Percentiles rank a stretch among this genome's conserved stretches.
phyloP scores from a whole-genome alignment of 2,888 invertebrate species.

The Ischnus inquisitorius region DNA sequence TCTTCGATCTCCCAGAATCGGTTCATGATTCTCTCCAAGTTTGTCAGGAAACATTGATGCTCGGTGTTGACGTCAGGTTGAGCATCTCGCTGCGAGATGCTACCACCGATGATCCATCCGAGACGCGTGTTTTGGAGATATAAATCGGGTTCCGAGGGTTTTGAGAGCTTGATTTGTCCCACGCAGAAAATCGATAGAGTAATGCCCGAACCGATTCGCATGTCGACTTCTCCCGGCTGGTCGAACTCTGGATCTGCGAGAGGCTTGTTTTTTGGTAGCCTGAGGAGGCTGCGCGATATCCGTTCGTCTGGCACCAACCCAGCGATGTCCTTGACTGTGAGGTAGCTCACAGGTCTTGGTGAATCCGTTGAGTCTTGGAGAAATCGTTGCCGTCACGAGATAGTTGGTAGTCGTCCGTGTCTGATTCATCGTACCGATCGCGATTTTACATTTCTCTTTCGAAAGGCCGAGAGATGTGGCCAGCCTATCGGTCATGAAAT shows the following conservation, averaged over 20 bases:
- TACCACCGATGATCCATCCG: slow-evolving; percentile 66
- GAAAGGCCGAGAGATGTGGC: slow-evolving; percentile 26
- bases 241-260: slow-evolving; percentile 70
- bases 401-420: slow-evolving; percentile 19
- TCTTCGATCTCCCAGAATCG: slow-evolving; percentile 72
- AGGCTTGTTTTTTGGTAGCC: slow-evolving; percentile 60
- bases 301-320: slow-evolving; percentile 48
- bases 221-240: slow-evolving; percentile 58
- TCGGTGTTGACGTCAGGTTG: not conserved
- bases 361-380: slow-evolving; percentile 29
- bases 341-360: slow-evolving; percentile 23
- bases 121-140: slow-evolving; percentile 68
- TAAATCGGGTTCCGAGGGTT: slow-evolving; percentile 37
- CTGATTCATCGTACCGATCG: slow-evolving; percentile 28
- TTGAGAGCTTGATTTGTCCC: slow-evolving; percentile 63
- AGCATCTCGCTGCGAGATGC: not conserved
- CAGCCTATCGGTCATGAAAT: slow-evolving; percentile 46
- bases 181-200: slow-evolving; percentile 57
- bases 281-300: slow-evolving; percentile 41
- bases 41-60: slow-evolving; percentile 30
- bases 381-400: slow-evolving; percentile 27
- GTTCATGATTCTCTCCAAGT: slow-evolving; percentile 35
- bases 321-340: slow-evolving; percentile 46
- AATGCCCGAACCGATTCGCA: slow-evolving; percentile 61
- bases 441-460: not conserved